Evolutionary conservation across 2,113 vertebrate species (phyloP).

Genomic region (Tympanuchus pallidicinctus): DNA sequence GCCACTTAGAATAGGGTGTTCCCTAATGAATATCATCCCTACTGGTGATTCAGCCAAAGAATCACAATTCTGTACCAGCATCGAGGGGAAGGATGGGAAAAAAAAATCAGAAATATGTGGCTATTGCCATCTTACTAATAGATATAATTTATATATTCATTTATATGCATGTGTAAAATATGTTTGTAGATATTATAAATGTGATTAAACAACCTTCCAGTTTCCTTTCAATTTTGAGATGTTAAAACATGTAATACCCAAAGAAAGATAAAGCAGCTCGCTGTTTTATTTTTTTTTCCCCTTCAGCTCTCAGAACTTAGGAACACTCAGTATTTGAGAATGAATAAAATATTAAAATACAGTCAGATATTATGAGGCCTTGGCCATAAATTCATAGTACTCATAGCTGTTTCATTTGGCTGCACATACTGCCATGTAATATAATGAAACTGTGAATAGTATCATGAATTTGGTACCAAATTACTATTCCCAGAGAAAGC

Average conservation of each 20-base stretch:
- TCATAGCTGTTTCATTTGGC: not conserved
- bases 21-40: not conserved
- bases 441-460: not conserved
- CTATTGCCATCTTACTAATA: not conserved
- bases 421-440: not conserved
- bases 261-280: not conserved
- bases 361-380: not conserved
- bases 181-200: not conserved
- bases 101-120: not conserved
- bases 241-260: not conserved
- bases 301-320: not conserved
- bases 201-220: not conserved
- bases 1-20: not conserved
- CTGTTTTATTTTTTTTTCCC: too few species aligned
- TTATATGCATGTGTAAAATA: not conserved
- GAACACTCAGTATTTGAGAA: not conserved
- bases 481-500: not conserved
- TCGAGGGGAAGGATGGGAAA: not conserved
- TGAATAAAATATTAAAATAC: slow-evolving; percentile 7
- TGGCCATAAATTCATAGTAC: not conserved
- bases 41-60: not conserved
- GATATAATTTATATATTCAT: not conserved
- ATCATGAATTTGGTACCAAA: slow-evolving; percentile 5
- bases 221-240: not conserved
- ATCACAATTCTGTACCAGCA: not conserved